These are phyloP conservation scores for Pachypanchax playfairii DNA, from an alignment of 2,113 vertebrate species.

Conservation along the genomic window DNA sequence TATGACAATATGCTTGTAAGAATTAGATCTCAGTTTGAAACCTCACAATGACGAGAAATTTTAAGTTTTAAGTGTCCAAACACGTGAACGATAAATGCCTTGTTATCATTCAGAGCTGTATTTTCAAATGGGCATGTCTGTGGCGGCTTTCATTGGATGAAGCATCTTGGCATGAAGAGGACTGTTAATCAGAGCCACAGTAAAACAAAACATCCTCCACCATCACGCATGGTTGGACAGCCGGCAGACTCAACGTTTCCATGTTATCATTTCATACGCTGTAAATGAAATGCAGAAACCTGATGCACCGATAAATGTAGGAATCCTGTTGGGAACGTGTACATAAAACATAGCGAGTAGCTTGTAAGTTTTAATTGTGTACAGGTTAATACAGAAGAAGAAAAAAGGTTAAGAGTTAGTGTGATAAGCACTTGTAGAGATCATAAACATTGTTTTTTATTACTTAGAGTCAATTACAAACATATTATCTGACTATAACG, in stretches of 20 bases:
- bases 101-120: conserved; percentile 2
- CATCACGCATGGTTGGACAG: conserved; percentile 4
- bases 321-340: conserved; percentile 81
- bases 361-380: conserved; percentile 73
- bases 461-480: conserved; percentile 36
- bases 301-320: conserved; percentile 73
- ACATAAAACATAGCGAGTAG: conserved; percentile 76
- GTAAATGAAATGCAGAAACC: conserved; percentile 69
- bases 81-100: conserved; percentile 15
- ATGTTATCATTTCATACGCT: conserved; percentile 26
- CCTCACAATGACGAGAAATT: conserved; percentile 12
- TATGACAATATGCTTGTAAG: too few species aligned
- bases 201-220: conserved; percentile 2
- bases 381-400: conserved; percentile 68
- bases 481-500: conserved; percentile 23
- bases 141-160: conserved; percentile 15
- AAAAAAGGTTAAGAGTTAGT: conserved; percentile 58
- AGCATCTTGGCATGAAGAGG: conserved; percentile 42
- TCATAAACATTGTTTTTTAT: conserved; percentile 30
- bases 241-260: conserved; percentile 1
- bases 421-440: conserved; percentile 38
- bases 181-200: conserved; percentile 18
- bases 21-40: too few species aligned
- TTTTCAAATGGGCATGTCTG: conserved; percentile 7
- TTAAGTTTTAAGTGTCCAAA: conserved; percentile 11